These are phyloP conservation scores for Mesocentrotus franciscanus DNA, from an alignment of 53 echinoderm and acorn worm species.

Conservation along the genomic window DNA sequence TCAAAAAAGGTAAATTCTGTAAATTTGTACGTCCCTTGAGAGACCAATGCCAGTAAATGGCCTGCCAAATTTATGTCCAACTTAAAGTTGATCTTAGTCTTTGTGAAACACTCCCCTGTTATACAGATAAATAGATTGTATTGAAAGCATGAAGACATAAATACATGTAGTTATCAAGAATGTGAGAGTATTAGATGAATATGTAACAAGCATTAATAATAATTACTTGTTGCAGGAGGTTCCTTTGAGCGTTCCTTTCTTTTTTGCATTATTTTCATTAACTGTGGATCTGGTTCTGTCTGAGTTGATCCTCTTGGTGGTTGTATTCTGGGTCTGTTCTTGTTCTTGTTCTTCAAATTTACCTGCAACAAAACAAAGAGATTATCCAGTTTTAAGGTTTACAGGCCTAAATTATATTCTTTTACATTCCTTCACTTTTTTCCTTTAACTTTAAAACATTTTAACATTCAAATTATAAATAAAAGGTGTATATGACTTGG, in stretches of 20 bases:
- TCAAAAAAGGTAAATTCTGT: too few species aligned
- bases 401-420: background rate
- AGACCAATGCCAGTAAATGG: too few species aligned
- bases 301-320: background rate
- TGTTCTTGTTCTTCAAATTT: slow-evolving; percentile 27
- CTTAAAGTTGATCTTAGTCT: too few species aligned
- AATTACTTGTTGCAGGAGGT: slow-evolving; percentile 51
- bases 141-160: too few species aligned
- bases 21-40: too few species aligned
- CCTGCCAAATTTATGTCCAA: too few species aligned
- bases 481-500: too few species aligned
- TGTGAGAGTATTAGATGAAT: background rate
- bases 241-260: slow-evolving; percentile 24
- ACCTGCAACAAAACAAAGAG: slow-evolving; percentile 26
- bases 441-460: too few species aligned
- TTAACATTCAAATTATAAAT: background rate
- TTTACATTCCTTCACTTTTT: too few species aligned
- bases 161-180: background rate
- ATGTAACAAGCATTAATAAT: background rate
- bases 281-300: background rate
- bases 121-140: too few species aligned
- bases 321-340: background rate
- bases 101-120: too few species aligned
- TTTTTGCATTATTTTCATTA: slow-evolving; percentile 16
- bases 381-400: background rate